Conservation (phyloP, 2,113 vertebrate species). For the Genyomyrus donnyi region DNA sequence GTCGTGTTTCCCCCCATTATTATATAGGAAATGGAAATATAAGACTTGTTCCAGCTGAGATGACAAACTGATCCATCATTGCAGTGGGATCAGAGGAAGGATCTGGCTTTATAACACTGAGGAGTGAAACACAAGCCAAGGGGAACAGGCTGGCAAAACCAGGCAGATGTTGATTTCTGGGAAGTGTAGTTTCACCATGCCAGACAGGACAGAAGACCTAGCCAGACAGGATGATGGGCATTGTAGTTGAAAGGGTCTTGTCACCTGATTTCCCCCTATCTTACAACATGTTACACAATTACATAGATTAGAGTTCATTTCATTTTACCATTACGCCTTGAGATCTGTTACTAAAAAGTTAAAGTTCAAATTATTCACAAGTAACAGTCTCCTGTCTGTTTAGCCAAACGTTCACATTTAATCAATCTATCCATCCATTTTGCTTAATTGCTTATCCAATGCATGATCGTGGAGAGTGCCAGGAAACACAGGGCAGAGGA, state of each 20-base stretch:
- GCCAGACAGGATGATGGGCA: not conserved
- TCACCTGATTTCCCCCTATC: not conserved
- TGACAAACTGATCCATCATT: not conserved
- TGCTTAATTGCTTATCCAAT: not conserved
- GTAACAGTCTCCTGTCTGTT: not conserved
- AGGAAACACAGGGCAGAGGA: not conserved
- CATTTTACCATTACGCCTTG: not conserved
- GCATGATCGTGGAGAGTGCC: not conserved
- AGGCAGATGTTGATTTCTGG: not conserved
- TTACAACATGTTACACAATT: not conserved
- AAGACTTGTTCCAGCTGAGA: not conserved
- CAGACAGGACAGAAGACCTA: not conserved
- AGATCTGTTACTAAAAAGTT: not conserved
- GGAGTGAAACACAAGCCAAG: not conserved
- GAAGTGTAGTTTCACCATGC: not conserved
- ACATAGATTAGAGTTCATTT: not conserved
- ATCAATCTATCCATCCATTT: not conserved
- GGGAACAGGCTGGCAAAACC: not conserved
- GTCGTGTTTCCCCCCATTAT: not conserved
- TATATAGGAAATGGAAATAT: not conserved
- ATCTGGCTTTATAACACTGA: not conserved
- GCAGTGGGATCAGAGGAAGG: not conserved
- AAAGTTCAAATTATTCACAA: not conserved
- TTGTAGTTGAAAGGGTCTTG: not conserved
- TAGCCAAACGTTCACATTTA: not conserved